Conservation (phyloP, 1,140 invertebrate genomes). For the Archivesica marissinica region DNA sequence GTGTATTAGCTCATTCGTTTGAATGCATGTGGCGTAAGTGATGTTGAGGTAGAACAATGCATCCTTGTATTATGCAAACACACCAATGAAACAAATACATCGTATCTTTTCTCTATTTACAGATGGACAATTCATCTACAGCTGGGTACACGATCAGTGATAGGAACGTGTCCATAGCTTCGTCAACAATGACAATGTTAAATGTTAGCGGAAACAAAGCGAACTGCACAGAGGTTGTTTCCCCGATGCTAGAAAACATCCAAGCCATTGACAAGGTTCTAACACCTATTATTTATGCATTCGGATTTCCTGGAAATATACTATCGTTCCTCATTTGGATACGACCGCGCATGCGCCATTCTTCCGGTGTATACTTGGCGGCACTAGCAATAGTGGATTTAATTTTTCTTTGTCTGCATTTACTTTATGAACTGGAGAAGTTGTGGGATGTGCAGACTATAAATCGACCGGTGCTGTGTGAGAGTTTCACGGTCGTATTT, state of each 20-base stretch:
- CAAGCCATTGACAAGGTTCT: slow-evolving; percentile 68
- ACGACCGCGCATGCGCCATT: slow-evolving; percentile 74
- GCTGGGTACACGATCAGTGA: neutral
- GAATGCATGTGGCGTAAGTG: too few species aligned
- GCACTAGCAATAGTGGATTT: slow-evolving; percentile 77
- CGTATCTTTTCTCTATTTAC: neutral
- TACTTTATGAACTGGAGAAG: slow-evolving; percentile 78
- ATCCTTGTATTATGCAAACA: too few species aligned
- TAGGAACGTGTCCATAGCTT: neutral
- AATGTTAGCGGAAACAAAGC: neutral
- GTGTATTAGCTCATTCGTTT: too few species aligned
- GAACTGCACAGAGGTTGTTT: neutral
- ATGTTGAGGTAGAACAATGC: too few species aligned
- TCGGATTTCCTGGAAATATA: slow-evolving; percentile 80
- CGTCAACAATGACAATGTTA: neutral
- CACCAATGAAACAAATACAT: too few species aligned
- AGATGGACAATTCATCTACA: neutral
- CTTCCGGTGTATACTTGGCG: slow-evolving; percentile 79
- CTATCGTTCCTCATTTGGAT: slow-evolving; percentile 79
- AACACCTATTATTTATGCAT: slow-evolving; percentile 70
- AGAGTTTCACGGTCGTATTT: slow-evolving; percentile 78
- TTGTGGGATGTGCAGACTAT: slow-evolving; percentile 76
- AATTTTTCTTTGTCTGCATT: slow-evolving; percentile 73
- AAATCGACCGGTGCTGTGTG: slow-evolving; percentile 77
- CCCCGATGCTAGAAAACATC: slow-evolving; percentile 2